These are phyloP conservation scores for Steinernema hermaphroditum DNA, from an alignment of 2,888 invertebrate genomes.

Conservation along the genomic window DNA sequence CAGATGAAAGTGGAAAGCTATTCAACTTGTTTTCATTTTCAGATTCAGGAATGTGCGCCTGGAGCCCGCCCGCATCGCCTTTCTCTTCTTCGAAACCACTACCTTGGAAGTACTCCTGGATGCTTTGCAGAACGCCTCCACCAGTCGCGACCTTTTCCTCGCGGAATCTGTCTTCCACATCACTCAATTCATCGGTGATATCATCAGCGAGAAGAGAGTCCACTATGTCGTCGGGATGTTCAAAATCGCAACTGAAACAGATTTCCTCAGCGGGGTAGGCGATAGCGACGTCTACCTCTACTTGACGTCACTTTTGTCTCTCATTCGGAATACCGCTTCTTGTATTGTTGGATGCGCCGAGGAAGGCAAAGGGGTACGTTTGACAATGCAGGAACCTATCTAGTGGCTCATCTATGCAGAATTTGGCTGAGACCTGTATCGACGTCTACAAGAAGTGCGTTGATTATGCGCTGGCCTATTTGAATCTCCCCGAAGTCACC, in stretches of 20 bases:
- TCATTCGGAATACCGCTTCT: background rate
- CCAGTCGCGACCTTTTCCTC: background rate
- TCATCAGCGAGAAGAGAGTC: background rate
- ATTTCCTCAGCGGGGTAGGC: background rate
- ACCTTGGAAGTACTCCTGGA: background rate
- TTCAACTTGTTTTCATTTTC: background rate
- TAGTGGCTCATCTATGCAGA: background rate
- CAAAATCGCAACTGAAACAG: background rate
- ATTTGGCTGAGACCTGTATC: background rate
- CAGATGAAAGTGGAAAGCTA: background rate
- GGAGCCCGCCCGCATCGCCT: background rate
- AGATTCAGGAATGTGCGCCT: background rate
- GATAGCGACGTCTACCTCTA: background rate
- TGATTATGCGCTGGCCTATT: background rate
- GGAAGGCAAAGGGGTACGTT: background rate
- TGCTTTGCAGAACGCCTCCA: background rate
- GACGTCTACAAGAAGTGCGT: background rate
- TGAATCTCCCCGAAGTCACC: background rate
- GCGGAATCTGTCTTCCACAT: slow-evolving; percentile 21
- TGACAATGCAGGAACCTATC: background rate
- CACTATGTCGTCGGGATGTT: background rate
- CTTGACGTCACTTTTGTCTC: background rate
- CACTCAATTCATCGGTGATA: background rate
- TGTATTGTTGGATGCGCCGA: slow-evolving; percentile 5
- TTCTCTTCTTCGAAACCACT: background rate